phyloP scores from a whole-genome alignment of 37 sponge, comb jelly and placozoan genomes.

The Halisarca cf. caerulea region DNA sequence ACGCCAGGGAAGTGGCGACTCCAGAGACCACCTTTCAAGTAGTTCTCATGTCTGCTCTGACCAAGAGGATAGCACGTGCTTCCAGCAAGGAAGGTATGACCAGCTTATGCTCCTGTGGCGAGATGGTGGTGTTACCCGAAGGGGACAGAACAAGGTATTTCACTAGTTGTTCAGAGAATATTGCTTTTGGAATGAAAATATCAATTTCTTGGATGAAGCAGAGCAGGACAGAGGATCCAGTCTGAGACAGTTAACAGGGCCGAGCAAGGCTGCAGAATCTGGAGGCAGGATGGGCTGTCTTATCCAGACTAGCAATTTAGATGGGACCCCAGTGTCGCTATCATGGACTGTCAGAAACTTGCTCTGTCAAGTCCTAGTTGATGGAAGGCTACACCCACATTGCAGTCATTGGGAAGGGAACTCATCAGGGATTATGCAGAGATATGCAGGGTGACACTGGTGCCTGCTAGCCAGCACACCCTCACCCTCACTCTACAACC shows the following conservation, averaged over 20 bases:
- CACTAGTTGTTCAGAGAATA: constrained; percentile 11
- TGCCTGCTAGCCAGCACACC: neutral
- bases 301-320: neutral
- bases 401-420: constrained; percentile 33
- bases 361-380: constrained; percentile 68
- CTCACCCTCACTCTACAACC: neutral
- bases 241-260: neutral
- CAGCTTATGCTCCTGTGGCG: neutral
- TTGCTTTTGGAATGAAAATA: neutral
- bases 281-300: neutral
- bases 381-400: constrained; percentile 7
- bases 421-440: constrained; percentile 24
- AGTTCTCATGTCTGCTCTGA: constrained; percentile 43
- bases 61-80: constrained; percentile 6
- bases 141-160: neutral
- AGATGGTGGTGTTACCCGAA: neutral
- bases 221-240: neutral
- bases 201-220: constrained; percentile 16
- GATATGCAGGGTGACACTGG: constrained; percentile 24
- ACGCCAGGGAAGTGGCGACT: neutral
- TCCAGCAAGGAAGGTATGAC: constrained; percentile 24
- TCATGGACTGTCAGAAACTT: constrained; percentile 68
- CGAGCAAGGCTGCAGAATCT: neutral
- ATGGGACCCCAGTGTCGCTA: constrained; percentile 33
- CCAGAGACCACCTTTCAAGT: constrained; percentile 36